phyloP scores from a whole-genome alignment of 2,797 vertebrate species.

The Ceryle rudis region DNA sequence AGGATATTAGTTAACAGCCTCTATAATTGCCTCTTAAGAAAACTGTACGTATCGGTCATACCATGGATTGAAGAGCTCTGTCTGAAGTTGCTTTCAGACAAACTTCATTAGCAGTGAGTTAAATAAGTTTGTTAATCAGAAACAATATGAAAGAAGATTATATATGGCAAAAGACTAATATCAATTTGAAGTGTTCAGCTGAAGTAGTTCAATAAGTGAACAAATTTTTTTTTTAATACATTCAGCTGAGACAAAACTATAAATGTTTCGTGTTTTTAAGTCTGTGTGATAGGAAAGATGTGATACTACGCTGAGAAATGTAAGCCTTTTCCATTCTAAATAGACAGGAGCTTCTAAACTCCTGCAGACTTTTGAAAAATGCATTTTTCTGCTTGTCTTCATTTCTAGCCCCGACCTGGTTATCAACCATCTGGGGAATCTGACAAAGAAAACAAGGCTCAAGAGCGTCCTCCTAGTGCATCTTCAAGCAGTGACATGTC shows the following conservation, averaged over 20 bases:
- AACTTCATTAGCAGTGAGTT: neutral
- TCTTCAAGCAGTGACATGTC: slow-evolving; percentile 95
- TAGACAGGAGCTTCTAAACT: neutral
- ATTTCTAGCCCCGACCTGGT: slow-evolving; percentile 80
- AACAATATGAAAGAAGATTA: neutral
- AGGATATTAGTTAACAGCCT: neutral
- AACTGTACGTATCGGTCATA: neutral
- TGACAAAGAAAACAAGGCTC: slow-evolving; percentile 95
- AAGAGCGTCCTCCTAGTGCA: slow-evolving; percentile 89
- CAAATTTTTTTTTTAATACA: neutral
- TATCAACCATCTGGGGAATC: slow-evolving; percentile 99
- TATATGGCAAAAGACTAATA: neutral
- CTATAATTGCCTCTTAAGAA: neutral
- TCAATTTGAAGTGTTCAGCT: neutral
- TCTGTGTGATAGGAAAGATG: neutral
- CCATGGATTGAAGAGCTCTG: neutral
- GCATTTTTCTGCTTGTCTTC: neutral
- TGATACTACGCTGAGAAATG: neutral
- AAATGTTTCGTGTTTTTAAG: neutral
- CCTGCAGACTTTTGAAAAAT: neutral
- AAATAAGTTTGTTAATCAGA: neutral
- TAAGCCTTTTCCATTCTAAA: neutral
- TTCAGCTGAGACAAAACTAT: neutral
- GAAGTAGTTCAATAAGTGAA: neutral
- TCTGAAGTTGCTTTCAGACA: neutral